Evolutionary conservation across 2,797 vertebrate species (phyloP), one percentile per base, ranked within the genome.

Genomic region (Gallinago solitaria): DNA sequence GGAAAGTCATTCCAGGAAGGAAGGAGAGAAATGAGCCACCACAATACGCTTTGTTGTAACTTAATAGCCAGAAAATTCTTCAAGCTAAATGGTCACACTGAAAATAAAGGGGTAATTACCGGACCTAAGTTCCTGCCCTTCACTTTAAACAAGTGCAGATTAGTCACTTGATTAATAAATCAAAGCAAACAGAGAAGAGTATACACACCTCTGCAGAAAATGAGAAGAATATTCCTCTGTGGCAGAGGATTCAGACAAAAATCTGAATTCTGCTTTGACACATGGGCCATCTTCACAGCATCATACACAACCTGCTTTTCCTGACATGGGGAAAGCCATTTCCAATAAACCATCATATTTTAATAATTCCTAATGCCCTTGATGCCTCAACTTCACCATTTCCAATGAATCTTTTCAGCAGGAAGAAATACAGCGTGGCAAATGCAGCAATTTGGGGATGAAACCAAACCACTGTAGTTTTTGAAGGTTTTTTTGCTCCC

Each of bases 141-240:
- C 47, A 35, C 54, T 92, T 79, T 84, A 84, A 91, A 76, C 41
- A 88, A 77, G 48, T 11, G 11, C 0, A 0, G 45, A 65, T 95
- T 95, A 96, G 67, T 88, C 74, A 92, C 47, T 93, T 20, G 12
- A 41, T 83, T 89, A 88, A 74, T 32, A 83, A 90, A 28, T 68
- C 28, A 6, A 59, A 91, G 82, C 64, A 88, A 92, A 87, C 41
- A 84, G 41, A 73, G 37, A 14, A 45, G 43, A 67, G 43, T 0
- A 0, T 14, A 39, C 71, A 86, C 69, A 90, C 41, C 35, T 84
- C 82, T 87, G 56, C 50, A 78, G 75, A 93, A 91, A 87, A 74
- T 0, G 3, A 88, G 14, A 76, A 37, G 39, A 90, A 60, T 56
- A 77, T 18, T 88, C 54, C 64, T 50, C 63, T 61, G 20, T 24